Conservation (phyloP, 2,113 vertebrate genomes). For the Cyrtonyx montezumae region DNA sequence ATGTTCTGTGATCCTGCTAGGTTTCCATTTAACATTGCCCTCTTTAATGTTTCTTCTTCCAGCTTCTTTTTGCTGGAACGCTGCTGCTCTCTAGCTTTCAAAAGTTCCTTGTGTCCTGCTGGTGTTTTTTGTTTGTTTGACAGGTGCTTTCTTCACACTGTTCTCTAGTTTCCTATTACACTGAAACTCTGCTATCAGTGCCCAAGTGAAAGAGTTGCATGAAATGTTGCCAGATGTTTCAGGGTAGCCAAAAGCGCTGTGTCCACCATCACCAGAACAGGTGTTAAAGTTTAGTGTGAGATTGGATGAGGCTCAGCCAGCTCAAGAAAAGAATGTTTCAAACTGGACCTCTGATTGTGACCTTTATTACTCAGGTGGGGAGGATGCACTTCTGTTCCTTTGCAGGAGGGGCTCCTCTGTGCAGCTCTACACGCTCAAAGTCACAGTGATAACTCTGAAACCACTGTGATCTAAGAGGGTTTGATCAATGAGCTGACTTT, state of each 20-base stretch:
- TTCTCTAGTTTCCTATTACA: neutral
- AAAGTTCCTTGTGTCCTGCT: neutral
- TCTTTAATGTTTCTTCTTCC: neutral
- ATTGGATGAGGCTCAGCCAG: neutral
- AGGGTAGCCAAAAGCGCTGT: accelerated
- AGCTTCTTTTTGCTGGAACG: neutral
- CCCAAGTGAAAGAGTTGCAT: neutral
- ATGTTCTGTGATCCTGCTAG: neutral
- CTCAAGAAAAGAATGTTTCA: neutral
- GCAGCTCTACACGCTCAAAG: neutral
- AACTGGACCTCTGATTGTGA: neutral
- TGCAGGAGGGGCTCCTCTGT: neutral
- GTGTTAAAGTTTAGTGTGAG: neutral
- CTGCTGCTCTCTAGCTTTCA: slow-evolving; percentile 68
- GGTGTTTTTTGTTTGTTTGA: neutral
- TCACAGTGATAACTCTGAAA: neutral
- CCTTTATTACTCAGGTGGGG: neutral
- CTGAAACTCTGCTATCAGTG: neutral
- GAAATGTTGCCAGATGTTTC: neutral
- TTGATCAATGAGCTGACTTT: slow-evolving; percentile 43
- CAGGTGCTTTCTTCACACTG: neutral
- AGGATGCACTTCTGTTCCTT: accelerated
- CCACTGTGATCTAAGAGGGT: slow-evolving; percentile 11
- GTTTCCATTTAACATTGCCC: neutral
- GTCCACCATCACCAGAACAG: neutral